These are phyloP conservation scores for Dyspetes luteomarginatus DNA, from an alignment of 2,888 invertebrate species.

Conservation along the genomic window DNA sequence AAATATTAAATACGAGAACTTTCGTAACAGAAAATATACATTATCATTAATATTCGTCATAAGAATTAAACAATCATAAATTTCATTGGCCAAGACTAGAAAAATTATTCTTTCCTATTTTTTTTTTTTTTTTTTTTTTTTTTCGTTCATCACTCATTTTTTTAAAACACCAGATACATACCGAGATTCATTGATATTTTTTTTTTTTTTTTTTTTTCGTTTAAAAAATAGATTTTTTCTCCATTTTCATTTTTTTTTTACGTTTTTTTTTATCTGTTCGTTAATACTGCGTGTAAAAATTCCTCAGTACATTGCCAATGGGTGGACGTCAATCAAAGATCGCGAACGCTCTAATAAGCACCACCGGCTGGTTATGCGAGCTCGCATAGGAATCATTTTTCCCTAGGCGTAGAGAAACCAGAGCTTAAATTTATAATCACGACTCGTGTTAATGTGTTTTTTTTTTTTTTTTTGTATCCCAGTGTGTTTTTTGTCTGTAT, in stretches of 20 bases:
- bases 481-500: slow-evolving; percentile 1
- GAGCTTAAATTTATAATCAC: slow-evolving; percentile 63
- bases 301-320: slow-evolving; percentile 69
- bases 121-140: slow-evolving; percentile 17
- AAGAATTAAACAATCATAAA: slow-evolving; percentile 64
- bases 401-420: slow-evolving; percentile 57
- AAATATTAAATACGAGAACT: slow-evolving; percentile 64
- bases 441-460: slow-evolving; percentile 54
- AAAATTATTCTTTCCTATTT: slow-evolving; percentile 54
- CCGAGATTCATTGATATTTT: slow-evolving; percentile 65
- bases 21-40: slow-evolving; percentile 68
- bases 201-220: slow-evolving; percentile 54
- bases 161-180: slow-evolving; percentile 64
- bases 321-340: slow-evolving; percentile 67
- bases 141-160: slow-evolving; percentile 57
- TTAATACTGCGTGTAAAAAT: slow-evolving; percentile 69
- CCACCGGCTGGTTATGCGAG: slow-evolving; percentile 69
- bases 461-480: slow-evolving; percentile 15
- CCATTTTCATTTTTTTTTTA: slow-evolving; percentile 55
- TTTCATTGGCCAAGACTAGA: slow-evolving; percentile 66
- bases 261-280: slow-evolving; percentile 58
- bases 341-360: slow-evolving; percentile 69
- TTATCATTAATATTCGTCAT: slow-evolving; percentile 61
- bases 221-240: slow-evolving; percentile 72
- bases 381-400: slow-evolving; percentile 62